Evolutionary conservation across 1,140 invertebrate species (phyloP).

Genomic region (Brachionus angularis): DNA sequence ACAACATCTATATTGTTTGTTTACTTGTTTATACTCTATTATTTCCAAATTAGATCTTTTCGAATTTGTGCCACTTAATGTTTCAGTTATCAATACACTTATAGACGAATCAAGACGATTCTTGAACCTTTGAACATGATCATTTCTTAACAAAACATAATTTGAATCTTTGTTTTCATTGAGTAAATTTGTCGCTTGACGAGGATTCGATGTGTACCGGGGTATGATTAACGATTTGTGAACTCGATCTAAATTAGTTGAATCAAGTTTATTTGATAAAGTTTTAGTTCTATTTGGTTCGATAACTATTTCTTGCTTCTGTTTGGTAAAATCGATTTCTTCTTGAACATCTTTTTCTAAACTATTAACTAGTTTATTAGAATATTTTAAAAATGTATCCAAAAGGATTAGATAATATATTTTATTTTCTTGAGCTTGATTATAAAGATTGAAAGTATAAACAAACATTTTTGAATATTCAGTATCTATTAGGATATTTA

Average conservation of each 20-base stretch:
- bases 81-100: conserved; percentile 19
- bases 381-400: conserved; percentile 14
- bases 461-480: background rate
- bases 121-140: conserved; percentile 22
- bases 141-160: conserved; percentile 12
- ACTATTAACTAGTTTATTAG: conserved; percentile 1
- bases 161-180: background rate
- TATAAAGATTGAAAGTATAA: background rate
- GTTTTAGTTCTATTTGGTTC: background rate
- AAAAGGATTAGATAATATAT: background rate
- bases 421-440: background rate
- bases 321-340: background rate
- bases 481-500: background rate
- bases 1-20: background rate
- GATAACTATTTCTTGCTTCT: background rate
- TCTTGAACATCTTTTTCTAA: background rate
- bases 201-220: conserved; percentile 1
- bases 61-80: conserved; percentile 25
- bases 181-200: background rate
- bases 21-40: conserved; percentile 5
- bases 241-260: conserved; percentile 6
- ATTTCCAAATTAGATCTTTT: conserved; percentile 39
- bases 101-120: conserved; percentile 21
- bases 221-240: conserved; percentile 24
- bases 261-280: too few species aligned